A percentile compares a stretch with the other conserved stretches of the same genome.
Conservation (phyloP, 2,888 invertebrate genomes). For the Troglohyphantes excavatus region DNA sequence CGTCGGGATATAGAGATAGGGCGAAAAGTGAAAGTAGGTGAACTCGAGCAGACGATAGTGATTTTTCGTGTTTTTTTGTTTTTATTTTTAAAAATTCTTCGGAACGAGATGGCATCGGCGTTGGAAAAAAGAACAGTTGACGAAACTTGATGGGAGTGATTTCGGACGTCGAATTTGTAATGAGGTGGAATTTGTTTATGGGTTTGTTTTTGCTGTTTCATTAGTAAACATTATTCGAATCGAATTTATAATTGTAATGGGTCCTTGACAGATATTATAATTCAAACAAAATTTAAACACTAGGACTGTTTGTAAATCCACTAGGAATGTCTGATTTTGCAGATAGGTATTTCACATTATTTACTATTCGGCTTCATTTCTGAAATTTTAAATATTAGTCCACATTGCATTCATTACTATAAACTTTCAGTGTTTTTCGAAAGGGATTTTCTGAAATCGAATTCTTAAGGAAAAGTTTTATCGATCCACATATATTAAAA, state of each 20-base stretch:
- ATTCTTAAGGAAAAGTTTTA: too few species aligned
- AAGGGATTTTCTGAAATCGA: too few species aligned
- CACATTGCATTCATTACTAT: too few species aligned
- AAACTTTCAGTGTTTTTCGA: too few species aligned
- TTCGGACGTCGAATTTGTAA: conserved; percentile 32
- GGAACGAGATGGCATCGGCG: conserved; percentile 17
- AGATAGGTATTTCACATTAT: too few species aligned
- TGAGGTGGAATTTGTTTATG: conserved; percentile 31
- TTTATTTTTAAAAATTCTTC: neutral
- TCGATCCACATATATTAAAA: too few species aligned
- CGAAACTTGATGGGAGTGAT: neutral
- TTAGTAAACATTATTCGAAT: neutral
- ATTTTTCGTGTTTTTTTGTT: conserved; percentile 23
- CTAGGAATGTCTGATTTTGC: too few species aligned
- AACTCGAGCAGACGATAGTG: conserved; percentile 36
- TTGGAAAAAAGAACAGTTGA: neutral
- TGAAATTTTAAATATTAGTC: too few species aligned
- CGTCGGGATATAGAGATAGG: neutral
- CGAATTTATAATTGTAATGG: neutral
- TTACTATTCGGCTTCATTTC: too few species aligned
- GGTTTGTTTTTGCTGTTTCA: neutral
- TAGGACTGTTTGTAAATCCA: too few species aligned
- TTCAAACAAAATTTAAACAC: neutral
- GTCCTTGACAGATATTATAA: neutral
- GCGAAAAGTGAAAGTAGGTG: conserved; percentile 55